Percentiles rank a stretch among this genome's conserved stretches.
Conservation (phyloP, 2,797 vertebrate genomes). For the Rhinichthys osculus region DNA sequence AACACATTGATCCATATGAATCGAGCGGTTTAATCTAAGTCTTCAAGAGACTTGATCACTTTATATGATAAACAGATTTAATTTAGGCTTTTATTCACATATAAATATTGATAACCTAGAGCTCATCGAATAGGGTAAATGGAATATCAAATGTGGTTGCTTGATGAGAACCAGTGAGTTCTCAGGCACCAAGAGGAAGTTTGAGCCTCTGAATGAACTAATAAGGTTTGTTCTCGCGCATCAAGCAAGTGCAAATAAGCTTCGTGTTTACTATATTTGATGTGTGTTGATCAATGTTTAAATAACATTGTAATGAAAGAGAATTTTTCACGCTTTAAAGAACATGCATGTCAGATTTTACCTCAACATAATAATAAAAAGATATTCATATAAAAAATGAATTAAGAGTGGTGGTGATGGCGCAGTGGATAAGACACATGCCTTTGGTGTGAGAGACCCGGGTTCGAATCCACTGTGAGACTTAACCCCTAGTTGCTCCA, state of each 20-base stretch:
- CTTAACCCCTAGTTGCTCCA: too few species aligned
- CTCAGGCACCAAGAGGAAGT: neutral
- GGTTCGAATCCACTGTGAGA: too few species aligned
- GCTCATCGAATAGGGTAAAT: neutral
- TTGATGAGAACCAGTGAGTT: neutral
- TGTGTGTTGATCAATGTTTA: neutral
- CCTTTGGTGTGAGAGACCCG: too few species aligned
- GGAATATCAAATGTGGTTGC: neutral
- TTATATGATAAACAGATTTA: neutral
- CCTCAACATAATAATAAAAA: neutral
- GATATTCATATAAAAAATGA: neutral
- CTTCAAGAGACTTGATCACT: neutral
- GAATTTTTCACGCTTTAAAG: neutral
- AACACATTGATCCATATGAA: neutral
- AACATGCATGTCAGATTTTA: neutral
- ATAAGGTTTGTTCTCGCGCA: neutral
- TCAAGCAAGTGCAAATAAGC: too few species aligned
- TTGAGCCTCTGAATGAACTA: neutral
- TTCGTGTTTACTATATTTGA: too few species aligned
- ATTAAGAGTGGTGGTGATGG: too few species aligned
- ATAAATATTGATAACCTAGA: neutral
- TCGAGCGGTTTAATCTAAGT: neutral
- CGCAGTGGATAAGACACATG: too few species aligned
- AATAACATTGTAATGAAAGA: neutral
- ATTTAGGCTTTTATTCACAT: neutral